Base-by-base conservation (phyloP, 2,113 vertebrate genomes). In the Aptenodytes patagonicus region DNA sequence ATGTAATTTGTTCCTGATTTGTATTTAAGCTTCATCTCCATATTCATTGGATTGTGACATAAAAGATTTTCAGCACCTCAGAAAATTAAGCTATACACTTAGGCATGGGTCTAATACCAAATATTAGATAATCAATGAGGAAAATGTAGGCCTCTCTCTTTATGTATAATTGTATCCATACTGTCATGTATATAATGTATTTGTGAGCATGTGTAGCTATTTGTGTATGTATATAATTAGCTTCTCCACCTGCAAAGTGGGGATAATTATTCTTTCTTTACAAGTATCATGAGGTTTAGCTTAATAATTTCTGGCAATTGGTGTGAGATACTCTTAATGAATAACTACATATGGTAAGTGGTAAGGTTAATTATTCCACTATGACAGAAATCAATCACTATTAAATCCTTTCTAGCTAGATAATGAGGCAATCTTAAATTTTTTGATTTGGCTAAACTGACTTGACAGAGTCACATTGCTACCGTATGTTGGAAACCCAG, bases 311-410 rank as follows among this genome's bases (percentile, higher is more conserved):
- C 83, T 96, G 42, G 42, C 71, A 95, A 89, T 72, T 81, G 46
- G 46, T 90, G 72, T 78, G 58, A 96, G 85, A 86, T 83, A 73
- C 26, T 95, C 46, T 71, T 94, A 95, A 97, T 86, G 51, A 95
- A 96, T 93, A 90, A 92, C 85, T 92, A 89, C 85, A 90, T 92
- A 92, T 89, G 88, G 61, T 87, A 95, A 91, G 65, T 84, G 49
- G 49, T 84, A 91, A 94, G 83, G 93, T 95, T 95, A 97, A 95
- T 96, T 95, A 91, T 89, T 90, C 46, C 64, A 52, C 87, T 90
- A 51, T 90, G 96, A 79, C 89, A 93, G 73, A 87, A 96, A 94
- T 97, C 91, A 94, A 92, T 95, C 93, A 95, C 70, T 85, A 61
- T 79, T 89, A 94, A 94, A 85, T 91, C 38, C 29, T 83, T 95